These are phyloP conservation scores for Clivina fossor DNA, from an alignment of 2,888 invertebrate genomes.

Conservation along the genomic window DNA sequence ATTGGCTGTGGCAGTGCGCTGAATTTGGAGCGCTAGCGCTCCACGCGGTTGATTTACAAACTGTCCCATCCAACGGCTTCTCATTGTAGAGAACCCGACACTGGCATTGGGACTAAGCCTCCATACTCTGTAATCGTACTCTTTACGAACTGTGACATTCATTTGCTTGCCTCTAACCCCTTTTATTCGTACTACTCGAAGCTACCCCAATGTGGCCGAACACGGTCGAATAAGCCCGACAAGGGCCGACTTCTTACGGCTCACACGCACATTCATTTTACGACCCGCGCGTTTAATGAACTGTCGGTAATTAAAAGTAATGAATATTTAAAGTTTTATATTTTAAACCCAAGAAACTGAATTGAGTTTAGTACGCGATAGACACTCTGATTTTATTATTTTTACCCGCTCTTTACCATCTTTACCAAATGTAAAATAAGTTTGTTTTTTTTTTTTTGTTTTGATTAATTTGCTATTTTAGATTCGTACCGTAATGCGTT, in stretches of 20 bases:
- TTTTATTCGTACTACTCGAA: background rate
- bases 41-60: slow-evolving; percentile 19
- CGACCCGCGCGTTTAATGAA: slow-evolving; percentile 24
- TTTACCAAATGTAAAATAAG: too few relatives aligned
- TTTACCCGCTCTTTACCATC: background rate
- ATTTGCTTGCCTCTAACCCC: slow-evolving; percentile 8
- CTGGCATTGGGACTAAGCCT: slow-evolving; percentile 3
- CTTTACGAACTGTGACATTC: slow-evolving; percentile 27
- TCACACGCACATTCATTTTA: slow-evolving; percentile 27
- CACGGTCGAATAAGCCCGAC: background rate
- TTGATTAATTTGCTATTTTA: too few relatives aligned
- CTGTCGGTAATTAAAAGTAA: slow-evolving; percentile 26
- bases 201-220: slow-evolving; percentile 1
- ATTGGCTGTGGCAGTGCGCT: slow-evolving; percentile 5
- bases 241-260: slow-evolving; percentile 8
- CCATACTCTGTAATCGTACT: slow-evolving; percentile 16
- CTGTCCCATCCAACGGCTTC: slow-evolving; percentile 14
- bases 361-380: too few relatives aligned
- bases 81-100: slow-evolving; percentile 7
- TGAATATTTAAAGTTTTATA: slow-evolving; percentile 30
- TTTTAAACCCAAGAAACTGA: slow-evolving; percentile 19
- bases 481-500: too few relatives aligned
- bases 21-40: background rate
- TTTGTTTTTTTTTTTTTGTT: too few relatives aligned
- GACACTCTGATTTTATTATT: background rate